Conservation (phyloP, 2,888 invertebrate genomes). For the Zygaena filipendulae region DNA sequence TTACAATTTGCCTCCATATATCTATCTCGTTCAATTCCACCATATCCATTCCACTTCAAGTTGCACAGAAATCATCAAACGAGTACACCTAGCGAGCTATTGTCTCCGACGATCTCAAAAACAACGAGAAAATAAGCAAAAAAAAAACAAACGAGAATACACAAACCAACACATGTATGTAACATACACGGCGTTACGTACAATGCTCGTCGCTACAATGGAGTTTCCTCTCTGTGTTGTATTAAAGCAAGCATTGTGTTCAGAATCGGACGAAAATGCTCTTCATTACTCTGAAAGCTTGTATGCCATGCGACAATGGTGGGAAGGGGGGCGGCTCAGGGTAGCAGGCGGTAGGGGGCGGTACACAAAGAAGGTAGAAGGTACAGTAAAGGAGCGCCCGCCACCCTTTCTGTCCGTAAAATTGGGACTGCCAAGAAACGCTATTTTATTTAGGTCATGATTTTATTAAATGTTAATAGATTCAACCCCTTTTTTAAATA, state of each 20-base stretch:
- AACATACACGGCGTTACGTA: conserved; percentile 52
- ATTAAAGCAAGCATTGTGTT: conserved; percentile 60
- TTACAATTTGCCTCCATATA: too few relatives aligned
- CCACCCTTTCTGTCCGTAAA: conserved; percentile 65
- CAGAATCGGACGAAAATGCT: conserved; percentile 70
- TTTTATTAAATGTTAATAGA: conserved; percentile 63
- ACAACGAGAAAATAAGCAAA: conserved; percentile 43
- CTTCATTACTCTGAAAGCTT: conserved; percentile 71
- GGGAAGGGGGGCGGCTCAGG: conserved; percentile 28
- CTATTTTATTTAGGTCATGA: conserved; percentile 68
- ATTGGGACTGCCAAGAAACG: conserved; percentile 65
- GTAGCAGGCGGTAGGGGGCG: conserved; percentile 21
- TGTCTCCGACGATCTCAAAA: conserved; percentile 50
- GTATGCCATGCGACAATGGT: conserved; percentile 64
- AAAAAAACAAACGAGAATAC: conserved; percentile 41
- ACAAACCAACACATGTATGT: conserved; percentile 25
- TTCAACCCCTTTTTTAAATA: conserved; percentile 18
- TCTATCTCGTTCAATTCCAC: too few relatives aligned
- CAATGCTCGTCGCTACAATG: conserved; percentile 53
- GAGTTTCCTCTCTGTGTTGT: conserved; percentile 61
- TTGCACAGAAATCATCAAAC: too few relatives aligned
- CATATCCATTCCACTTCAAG: too few relatives aligned
- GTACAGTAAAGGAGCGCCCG: conserved; percentile 45
- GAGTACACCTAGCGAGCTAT: too few relatives aligned
- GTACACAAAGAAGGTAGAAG: conserved; percentile 56